Evolutionary conservation across 2,888 invertebrate genomes (phyloP), one percentile per base, ranked within the genome.

Genomic region (Eledona agricola): DNA sequence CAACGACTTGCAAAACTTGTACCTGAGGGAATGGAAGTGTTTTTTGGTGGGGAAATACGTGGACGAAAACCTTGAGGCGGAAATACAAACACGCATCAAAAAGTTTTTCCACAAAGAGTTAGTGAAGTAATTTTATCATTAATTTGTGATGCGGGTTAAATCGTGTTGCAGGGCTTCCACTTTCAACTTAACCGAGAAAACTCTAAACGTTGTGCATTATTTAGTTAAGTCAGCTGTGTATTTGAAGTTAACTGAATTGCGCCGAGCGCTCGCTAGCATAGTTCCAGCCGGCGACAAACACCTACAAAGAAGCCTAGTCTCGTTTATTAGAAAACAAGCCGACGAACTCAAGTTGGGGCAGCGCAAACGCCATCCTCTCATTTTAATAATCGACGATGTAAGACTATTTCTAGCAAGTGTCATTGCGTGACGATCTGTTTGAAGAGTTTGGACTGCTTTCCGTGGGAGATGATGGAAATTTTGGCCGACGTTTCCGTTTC

Each of bases 401-500:
- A 62, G 51, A 58, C 29, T 37, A 10, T 20, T 2, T 13, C 2
- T 25, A 16, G 11, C 4, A n/a, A 31, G 29, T 16, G 19, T 20
- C 6, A 32, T 22, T 22, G 1, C 10, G 10, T 16, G 12, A 1
- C 12, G 1, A 11, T 37, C 23, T 12, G 4, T 17, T 16, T 11
- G 1, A 10, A 90, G 89, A 78, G 80, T 62, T 72, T 92, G 6
- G 90, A 92, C 75, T 80, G 81, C 43, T 81, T 93, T 50, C 90
- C 93, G 0, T 92, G 91, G 86, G 93, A 93, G 76, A 84, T 83
- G 56, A 76, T 91, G 46, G 82, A 85, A 0, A 76, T 86, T 6
- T 65, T 92, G 5, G 76, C 78, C 51, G 75, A 80, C n/a, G 85
- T 89, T 31, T 85, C 89, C 0, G 85, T 89, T 0, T 83, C 86